phyloP scores from a whole-genome alignment of 2,113 vertebrate genomes.

The Gambusia holbrooki region DNA sequence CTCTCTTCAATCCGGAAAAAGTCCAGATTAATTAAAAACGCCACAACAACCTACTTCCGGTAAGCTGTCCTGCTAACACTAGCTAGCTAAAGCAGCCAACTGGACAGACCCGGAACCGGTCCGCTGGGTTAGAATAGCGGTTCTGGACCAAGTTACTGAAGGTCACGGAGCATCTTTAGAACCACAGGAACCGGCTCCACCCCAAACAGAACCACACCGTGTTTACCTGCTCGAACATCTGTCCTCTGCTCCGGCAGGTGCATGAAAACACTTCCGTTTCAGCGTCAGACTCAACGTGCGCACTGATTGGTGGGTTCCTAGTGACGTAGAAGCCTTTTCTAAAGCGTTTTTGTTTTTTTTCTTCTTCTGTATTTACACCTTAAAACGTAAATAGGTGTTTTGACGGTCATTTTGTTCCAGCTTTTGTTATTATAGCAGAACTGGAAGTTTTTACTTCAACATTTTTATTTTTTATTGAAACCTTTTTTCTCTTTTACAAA shows the following conservation, averaged over 20 bases:
- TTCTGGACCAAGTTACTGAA: neutral
- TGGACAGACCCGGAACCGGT: rapidly evolving
- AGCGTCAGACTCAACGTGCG: neutral
- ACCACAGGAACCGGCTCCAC: neutral
- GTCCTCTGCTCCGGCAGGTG: constrained; percentile 26
- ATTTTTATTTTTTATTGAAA: too few species aligned
- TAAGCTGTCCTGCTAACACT: neutral
- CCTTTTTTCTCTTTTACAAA: too few species aligned
- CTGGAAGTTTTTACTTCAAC: too few species aligned
- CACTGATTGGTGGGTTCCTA: neutral
- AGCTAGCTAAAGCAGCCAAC: neutral
- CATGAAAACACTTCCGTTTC: neutral
- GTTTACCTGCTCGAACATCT: constrained; percentile 31
- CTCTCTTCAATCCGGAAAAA: too few species aligned
- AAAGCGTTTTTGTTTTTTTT: neutral
- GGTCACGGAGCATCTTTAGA: rapidly evolving
- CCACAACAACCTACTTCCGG: constrained; percentile 10
- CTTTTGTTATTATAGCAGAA: too few species aligned
- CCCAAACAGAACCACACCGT: rapidly evolving
- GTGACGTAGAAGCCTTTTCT: neutral
- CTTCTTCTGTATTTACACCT: too few species aligned
- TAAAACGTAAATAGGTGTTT: too few species aligned
- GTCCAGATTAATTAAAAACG: too few species aligned
- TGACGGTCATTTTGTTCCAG: too few species aligned
- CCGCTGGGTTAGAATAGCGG: neutral